phyloP scores from a whole-genome alignment of 2,113 vertebrate species.

The Marmota monax region DNA sequence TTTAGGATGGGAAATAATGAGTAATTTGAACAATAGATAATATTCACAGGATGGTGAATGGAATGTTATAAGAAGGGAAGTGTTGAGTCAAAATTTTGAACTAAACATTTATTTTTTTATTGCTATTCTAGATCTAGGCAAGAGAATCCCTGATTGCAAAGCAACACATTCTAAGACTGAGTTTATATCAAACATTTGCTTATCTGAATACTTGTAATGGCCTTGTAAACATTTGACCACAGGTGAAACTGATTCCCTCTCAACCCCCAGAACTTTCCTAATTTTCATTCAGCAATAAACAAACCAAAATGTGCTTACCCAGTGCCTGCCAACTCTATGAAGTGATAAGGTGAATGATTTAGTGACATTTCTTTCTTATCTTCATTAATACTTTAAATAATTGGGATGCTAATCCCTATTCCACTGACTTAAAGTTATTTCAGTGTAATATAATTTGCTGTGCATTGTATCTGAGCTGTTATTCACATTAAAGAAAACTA shows the following conservation, averaged over 20 bases:
- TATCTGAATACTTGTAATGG: constrained; percentile 52
- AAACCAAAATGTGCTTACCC: constrained; percentile 42
- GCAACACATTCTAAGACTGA: constrained; percentile 66
- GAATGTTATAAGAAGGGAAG: neutral
- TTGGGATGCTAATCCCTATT: neutral
- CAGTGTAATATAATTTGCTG: neutral
- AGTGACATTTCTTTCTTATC: neutral
- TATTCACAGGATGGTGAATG: constrained; percentile 60
- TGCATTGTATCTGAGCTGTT: neutral
- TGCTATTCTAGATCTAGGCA: constrained; percentile 72
- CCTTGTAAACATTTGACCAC: constrained; percentile 78
- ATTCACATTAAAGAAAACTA: constrained; percentile 3
- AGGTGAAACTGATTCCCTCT: constrained; percentile 57
- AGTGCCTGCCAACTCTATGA: neutral
- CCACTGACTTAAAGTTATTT: neutral
- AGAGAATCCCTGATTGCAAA: constrained; percentile 65
- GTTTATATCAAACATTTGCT: constrained; percentile 63
- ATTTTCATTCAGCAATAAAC: constrained; percentile 68
- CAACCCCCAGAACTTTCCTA: constrained; percentile 21
- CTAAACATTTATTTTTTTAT: constrained; percentile 76
- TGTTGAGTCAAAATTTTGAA: constrained; percentile 45
- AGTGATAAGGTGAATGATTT: constrained; percentile 6
- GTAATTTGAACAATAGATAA: constrained; percentile 67
- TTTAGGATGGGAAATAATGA: constrained; percentile 77
- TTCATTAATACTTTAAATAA: constrained; percentile 11